Conservation (phyloP, 2,797 vertebrate genomes). For the Mallotus villosus region DNA sequence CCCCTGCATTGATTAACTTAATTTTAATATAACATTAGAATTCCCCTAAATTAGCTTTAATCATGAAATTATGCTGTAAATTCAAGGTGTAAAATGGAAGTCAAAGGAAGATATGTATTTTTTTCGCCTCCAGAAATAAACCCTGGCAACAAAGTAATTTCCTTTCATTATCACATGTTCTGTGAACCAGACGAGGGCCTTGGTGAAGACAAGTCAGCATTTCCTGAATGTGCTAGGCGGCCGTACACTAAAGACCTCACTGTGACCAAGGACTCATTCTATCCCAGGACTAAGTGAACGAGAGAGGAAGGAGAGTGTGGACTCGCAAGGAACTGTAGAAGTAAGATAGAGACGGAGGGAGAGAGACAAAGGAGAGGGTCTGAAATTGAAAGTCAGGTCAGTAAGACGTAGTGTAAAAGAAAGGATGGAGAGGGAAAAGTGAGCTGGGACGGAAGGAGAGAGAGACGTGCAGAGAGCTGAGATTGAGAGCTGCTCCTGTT, state of each 20-base stretch:
- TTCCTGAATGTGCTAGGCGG: conserved; percentile 48
- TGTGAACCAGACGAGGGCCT: conserved; percentile 43
- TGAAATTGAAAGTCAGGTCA: no score
- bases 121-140: conserved; percentile 72
- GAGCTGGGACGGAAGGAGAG: no score
- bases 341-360: not conserved
- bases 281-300: not conserved
- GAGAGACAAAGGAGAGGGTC: not conserved
- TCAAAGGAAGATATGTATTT: conserved; percentile 41
- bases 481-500: conserved; percentile 56
- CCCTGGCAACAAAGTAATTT: conserved; percentile 41
- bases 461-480: not conserved
- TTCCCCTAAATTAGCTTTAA: conserved; percentile 77
- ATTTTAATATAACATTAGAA: conserved; percentile 83
- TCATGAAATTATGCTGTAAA: conserved; percentile 77
- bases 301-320: not conserved
- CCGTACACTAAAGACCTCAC: not conserved
- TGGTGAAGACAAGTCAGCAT: conserved; percentile 41
- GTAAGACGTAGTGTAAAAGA: no score
- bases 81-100: conserved; percentile 62
- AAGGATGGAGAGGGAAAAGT: no score
- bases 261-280: not conserved
- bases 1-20: conserved; percentile 72
- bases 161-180: conserved; percentile 66
- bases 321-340: no score